These are phyloP conservation scores for Sisyra nigra DNA, from an alignment of 2,888 invertebrate genomes.

Conservation along the genomic window DNA sequence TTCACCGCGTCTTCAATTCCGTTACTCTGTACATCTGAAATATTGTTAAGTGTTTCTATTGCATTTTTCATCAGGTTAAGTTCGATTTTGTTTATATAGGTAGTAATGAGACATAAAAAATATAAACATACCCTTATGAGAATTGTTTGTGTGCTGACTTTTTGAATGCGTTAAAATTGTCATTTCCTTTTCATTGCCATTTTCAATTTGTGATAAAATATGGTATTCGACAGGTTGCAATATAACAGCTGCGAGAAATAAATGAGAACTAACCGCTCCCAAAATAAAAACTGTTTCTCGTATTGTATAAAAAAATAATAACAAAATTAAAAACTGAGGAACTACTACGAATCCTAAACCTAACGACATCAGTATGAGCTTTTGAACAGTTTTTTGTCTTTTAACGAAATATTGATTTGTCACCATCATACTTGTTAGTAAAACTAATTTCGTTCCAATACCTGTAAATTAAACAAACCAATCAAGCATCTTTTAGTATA, in stretches of 20 bases:
- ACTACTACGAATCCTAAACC: slow-evolving; percentile 49
- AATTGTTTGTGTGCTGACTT: no score
- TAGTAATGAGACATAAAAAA: no score
- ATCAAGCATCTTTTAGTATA: not conserved
- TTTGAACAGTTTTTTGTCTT: slow-evolving; percentile 42
- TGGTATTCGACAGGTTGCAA: slow-evolving; percentile 54
- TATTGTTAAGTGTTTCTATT: no score
- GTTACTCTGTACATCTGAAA: no score
- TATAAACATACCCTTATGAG: no score
- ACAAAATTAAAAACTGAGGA: slow-evolving; percentile 39
- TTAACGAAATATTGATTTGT: slow-evolving; percentile 47
- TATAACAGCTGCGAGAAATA: slow-evolving; percentile 38
- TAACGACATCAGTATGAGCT: slow-evolving; percentile 43
- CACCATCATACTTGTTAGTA: slow-evolving; percentile 43
- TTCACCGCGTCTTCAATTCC: not conserved
- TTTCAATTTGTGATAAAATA: slow-evolving; percentile 21
- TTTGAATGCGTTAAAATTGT: slow-evolving; percentile 18
- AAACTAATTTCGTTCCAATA: slow-evolving; percentile 39
- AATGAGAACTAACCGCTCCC: slow-evolving; percentile 42
- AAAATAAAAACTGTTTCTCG: slow-evolving; percentile 44
- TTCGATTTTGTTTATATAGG: no score
- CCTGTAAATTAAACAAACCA: slow-evolving; percentile 33
- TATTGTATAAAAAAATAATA: slow-evolving; percentile 37
- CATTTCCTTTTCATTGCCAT: slow-evolving; percentile 11
- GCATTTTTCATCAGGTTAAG: no score